Conservation (phyloP, 2,113 vertebrate genomes). For the Vulpes vulpes region DNA sequence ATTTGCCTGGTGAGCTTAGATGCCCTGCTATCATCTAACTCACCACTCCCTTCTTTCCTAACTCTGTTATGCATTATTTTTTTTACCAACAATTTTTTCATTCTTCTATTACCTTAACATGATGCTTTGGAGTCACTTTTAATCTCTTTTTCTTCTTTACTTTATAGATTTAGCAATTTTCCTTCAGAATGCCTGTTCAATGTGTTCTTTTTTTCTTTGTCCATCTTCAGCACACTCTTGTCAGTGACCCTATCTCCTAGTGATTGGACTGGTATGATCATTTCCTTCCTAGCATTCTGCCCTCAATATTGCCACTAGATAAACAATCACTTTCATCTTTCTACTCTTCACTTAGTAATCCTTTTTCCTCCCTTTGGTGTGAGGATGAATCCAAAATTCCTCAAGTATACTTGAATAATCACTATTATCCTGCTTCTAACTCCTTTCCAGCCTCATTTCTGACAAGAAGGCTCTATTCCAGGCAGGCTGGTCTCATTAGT, state of each 20-base stretch:
- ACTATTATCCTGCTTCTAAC: not conserved
- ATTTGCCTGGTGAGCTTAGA: not conserved
- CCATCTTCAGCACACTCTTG: not conserved
- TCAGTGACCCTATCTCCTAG: not conserved
- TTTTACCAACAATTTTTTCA: not conserved
- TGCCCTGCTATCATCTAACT: not conserved
- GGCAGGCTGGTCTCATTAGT: not conserved
- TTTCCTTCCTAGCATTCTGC: not conserved
- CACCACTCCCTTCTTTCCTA: not conserved
- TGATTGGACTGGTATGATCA: not conserved
- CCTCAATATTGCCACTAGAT: not conserved
- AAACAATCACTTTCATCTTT: not conserved
- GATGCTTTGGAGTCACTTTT: not conserved
- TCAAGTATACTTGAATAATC: not conserved
- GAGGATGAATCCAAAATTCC: not conserved
- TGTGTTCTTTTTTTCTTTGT: not conserved
- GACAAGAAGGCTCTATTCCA: not conserved
- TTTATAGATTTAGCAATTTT: not conserved
- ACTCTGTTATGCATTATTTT: not conserved
- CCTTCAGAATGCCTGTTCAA: not conserved
- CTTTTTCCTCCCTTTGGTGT: not conserved
- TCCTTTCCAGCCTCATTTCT: not conserved
- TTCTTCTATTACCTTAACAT: not conserved
- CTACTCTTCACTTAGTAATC: not conserved
- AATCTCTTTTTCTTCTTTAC: not conserved